Percentiles rank a stretch among this genome's conserved stretches.
Evolutionary conservation across 2,113 vertebrate genomes (phyloP).

Genomic region (Brachyhypopomus gauderio): DNA sequence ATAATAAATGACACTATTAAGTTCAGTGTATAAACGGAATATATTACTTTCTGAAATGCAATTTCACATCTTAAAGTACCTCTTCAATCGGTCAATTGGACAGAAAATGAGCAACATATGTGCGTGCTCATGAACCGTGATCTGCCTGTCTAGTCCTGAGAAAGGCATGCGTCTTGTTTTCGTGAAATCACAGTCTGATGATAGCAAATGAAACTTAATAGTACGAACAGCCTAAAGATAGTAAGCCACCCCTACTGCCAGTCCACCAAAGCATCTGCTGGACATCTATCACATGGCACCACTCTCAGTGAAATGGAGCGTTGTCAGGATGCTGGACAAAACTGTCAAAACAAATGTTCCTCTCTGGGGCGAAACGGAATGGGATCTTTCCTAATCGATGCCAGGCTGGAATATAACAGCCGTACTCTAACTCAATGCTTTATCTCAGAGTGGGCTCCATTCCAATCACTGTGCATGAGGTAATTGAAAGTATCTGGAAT

Average conservation of each 20-base stretch:
- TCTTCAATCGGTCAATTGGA: neutral
- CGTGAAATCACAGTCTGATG: constrained; percentile 28
- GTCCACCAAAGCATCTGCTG: neutral
- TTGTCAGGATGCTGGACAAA: constrained; percentile 9
- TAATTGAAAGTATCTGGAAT: constrained; percentile 40
- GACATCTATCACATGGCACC: constrained; percentile 15
- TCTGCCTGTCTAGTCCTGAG: constrained; percentile 14
- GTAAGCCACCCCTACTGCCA: neutral
- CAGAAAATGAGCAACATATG: constrained; percentile 25
- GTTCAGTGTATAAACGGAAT: neutral
- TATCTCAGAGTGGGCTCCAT: constrained; percentile 8
- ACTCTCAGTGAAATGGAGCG: constrained; percentile 29
- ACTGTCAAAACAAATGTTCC: constrained; percentile 31
- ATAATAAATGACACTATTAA: neutral
- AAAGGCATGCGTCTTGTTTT: constrained; percentile 24
- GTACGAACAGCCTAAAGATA: constrained; percentile 38
- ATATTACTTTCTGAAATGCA: constrained; percentile 18
- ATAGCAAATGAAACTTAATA: constrained; percentile 44
- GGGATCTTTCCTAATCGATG: constrained; percentile 11
- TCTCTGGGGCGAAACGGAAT: constrained; percentile 20
- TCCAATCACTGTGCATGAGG: constrained; percentile 20
- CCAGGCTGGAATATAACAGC: constrained; percentile 19
- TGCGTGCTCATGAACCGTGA: constrained; percentile 1
- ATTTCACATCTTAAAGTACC: constrained; percentile 1
- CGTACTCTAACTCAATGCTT: constrained; percentile 21